Conservation (phyloP, 2,888 invertebrate genomes). For the Xylophagus ater region DNA sequence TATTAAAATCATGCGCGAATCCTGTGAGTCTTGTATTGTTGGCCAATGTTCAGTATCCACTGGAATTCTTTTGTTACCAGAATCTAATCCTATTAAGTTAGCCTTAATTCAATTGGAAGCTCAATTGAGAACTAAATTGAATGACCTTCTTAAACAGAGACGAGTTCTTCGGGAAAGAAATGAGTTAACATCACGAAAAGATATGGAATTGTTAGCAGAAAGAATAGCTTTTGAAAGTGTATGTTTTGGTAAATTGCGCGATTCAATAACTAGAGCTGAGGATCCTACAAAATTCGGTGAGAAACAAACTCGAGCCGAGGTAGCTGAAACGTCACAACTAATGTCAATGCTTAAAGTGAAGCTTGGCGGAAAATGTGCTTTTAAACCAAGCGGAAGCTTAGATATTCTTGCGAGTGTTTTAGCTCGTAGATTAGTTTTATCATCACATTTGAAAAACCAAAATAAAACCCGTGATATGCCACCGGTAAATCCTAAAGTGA, state of each 20-base stretch:
- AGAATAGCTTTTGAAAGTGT: constrained; percentile 72
- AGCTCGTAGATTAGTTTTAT: constrained; percentile 55
- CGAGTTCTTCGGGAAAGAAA: constrained; percentile 54
- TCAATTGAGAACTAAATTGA: constrained; percentile 55
- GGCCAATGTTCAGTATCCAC: constrained; percentile 26
- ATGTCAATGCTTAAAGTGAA: constrained; percentile 60
- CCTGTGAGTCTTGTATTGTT: constrained; percentile 48
- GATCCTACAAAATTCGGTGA: constrained; percentile 47
- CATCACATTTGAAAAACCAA: constrained; percentile 24
- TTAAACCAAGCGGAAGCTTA: constrained; percentile 41
- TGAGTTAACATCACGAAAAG: constrained; percentile 54
- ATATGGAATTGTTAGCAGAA: constrained; percentile 62
- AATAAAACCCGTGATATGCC: constrained; percentile 43
- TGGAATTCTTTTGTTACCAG: constrained; percentile 40
- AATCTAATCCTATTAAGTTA: constrained; percentile 44
- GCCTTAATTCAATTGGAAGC: constrained; percentile 55
- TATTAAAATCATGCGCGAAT: constrained; percentile 48
- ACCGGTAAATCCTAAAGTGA: constrained; percentile 39
- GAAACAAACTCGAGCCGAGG: constrained; percentile 54
- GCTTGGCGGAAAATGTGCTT: constrained; percentile 45
- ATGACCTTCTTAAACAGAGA: constrained; percentile 56
- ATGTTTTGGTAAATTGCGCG: constrained; percentile 54
- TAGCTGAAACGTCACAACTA: constrained; percentile 64
- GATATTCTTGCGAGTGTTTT: constrained; percentile 66
- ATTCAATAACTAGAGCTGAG: constrained; percentile 50